Base-by-base conservation (phyloP, 1,140 invertebrate species). In the Drosophila bipectinata region DNA sequence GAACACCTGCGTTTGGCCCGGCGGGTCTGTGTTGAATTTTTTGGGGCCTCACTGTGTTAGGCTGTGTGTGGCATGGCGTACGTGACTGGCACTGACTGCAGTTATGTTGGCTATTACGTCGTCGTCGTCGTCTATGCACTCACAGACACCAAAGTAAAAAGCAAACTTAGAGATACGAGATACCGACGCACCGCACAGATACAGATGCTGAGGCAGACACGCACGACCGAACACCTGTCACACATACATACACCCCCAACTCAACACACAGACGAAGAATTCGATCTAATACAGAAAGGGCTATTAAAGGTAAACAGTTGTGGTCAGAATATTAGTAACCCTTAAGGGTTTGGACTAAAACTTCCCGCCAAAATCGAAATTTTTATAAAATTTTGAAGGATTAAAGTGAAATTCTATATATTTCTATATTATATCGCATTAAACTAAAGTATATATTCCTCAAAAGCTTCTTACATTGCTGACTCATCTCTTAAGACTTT, bases 71-170 rank as follows among this genome's bases (percentile, higher is more conserved):
- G 59, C 75, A 77, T 85, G 82, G 82, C 78, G 82, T 85, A 85
- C 82, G 82, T 85, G 82, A 73, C 74, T 73, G 47, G 49, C 68
- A 71, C 48, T 85, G 63, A 59, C 67, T 85, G 82, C 82, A 83
- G 80, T 79, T 84, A 84, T 83, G 79, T 64, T 82, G 26, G 74
- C 78, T 87, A 78, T 85, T 85, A 85, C 82, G 82, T 87, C 45
- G 82, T 28, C 82, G 82, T 87, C 45, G 82, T 28, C 26, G 26
- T 66, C 78, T 82, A 81, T 87, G 74, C 78, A 73, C 60, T 60
- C 60, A 48, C 76, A 12, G 32, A 66, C 56, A 67, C 59, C 34
- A 34, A 34, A 24, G 63, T 15, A 15, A 41, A 41, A 55, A 28
- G 48, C 45, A 55, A 26, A 58, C 37, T 44, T 44, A 18, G 14